These are phyloP conservation scores for Hermodice carunculata DNA, from an alignment of 2,888 invertebrate genomes.

Conservation along the genomic window DNA sequence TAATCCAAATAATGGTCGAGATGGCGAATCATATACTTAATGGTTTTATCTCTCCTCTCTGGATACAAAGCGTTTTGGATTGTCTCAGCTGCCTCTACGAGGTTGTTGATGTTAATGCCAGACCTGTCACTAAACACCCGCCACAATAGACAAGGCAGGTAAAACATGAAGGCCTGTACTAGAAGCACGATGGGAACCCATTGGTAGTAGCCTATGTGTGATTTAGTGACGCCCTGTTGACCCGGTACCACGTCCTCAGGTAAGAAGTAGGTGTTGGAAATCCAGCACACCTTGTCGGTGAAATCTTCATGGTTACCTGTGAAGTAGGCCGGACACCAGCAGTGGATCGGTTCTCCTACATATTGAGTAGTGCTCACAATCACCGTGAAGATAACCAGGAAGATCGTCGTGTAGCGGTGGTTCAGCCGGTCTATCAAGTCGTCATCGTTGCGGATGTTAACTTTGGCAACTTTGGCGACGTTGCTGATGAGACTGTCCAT, in stretches of 20 bases:
- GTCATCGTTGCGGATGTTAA: slow-evolving; percentile 68
- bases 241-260: slow-evolving; percentile 16
- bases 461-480: slow-evolving; percentile 58
- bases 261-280: slow-evolving; percentile 19
- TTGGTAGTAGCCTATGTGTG: slow-evolving; percentile 54
- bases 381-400: slow-evolving; percentile 68
- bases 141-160: slow-evolving; percentile 63
- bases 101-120: slow-evolving; percentile 71
- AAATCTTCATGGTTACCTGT: slow-evolving; percentile 45
- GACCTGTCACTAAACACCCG: slow-evolving; percentile 38
- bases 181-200: slow-evolving; percentile 72
- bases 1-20: slow-evolving; percentile 71
- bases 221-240: background rate
- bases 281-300: slow-evolving; percentile 25
- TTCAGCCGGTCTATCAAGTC: slow-evolving; percentile 67
- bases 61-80: slow-evolving; percentile 69
- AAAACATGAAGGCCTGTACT: slow-evolving; percentile 71
- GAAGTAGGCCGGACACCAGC: slow-evolving; percentile 72
- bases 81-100: slow-evolving; percentile 63
- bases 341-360: slow-evolving; percentile 68
- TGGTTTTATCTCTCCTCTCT: slow-evolving; percentile 69
- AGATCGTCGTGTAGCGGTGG: slow-evolving; percentile 66
- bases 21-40: slow-evolving; percentile 71
- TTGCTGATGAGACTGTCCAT: slow-evolving; percentile 37
- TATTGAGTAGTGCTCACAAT: slow-evolving; percentile 68